Percentiles rank a stretch among this genome's conserved stretches.
Evolutionary conservation across 2,797 vertebrate species (phyloP).

Genomic region (Ciconia nigra): DNA sequence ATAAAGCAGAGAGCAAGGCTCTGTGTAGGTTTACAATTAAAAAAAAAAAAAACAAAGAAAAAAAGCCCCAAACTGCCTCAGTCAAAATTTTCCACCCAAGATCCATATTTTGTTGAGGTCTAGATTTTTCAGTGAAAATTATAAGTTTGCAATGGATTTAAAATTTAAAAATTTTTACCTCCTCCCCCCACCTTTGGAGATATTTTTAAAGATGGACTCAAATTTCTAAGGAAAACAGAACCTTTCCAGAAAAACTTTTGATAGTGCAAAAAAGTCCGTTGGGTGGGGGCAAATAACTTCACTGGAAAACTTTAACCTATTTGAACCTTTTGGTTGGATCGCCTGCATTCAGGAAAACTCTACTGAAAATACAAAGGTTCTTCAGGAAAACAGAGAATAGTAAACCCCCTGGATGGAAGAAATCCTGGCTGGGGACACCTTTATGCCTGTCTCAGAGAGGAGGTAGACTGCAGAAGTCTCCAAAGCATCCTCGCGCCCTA

Average conservation of each 20-base stretch:
- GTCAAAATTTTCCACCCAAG: not conserved
- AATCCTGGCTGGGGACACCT: not conserved
- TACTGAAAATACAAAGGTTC: not conserved
- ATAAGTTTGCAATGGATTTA: not conserved
- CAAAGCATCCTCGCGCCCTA: accelerated
- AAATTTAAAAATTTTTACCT: not conserved
- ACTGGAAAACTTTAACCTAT: not conserved
- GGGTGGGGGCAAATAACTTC: not conserved
- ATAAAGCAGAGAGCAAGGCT: not conserved
- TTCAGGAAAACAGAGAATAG: not conserved
- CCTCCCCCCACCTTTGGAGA: not conserved
- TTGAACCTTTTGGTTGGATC: not conserved
- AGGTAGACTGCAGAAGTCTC: accelerated
- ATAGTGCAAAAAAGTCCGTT: not conserved
- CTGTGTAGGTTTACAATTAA: not conserved
- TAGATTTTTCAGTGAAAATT: not conserved
- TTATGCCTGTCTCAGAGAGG: not conserved
- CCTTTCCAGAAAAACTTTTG: not conserved
- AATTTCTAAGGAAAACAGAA: not conserved
- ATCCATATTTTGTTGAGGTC: not conserved
- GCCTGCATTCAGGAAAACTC: not conserved
- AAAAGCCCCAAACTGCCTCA: accelerated
- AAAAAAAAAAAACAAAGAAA: too few relatives aligned
- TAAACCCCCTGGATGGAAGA: not conserved
- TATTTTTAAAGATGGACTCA: not conserved